A percentile compares a stretch with the other conserved stretches of the same genome.
phyloP scores from a whole-genome alignment of 2,888 invertebrate genomes.

The Dorcus hopei region DNA sequence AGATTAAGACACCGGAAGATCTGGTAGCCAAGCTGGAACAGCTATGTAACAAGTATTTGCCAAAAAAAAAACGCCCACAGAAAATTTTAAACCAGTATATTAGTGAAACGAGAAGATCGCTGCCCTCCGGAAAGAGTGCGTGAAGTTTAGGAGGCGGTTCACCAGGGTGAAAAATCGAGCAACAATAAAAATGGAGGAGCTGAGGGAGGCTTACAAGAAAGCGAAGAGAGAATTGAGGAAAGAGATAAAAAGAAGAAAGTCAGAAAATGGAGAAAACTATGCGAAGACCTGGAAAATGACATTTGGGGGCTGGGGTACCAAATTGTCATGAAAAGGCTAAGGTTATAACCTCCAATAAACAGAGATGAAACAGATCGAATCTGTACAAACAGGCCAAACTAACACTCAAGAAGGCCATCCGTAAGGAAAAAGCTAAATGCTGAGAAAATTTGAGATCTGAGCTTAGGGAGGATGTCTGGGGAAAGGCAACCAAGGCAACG shows the following conservation, averaged over 20 bases:
- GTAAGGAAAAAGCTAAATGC: too few relatives aligned
- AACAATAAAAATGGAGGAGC: neutral
- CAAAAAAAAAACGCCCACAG: neutral
- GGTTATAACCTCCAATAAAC: too few relatives aligned
- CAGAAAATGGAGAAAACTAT: neutral
- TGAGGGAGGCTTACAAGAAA: neutral
- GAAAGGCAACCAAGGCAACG: too few relatives aligned
- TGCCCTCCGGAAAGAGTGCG: neutral
- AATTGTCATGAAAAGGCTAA: too few relatives aligned
- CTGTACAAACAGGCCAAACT: too few relatives aligned
- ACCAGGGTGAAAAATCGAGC: neutral
- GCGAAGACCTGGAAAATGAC: conserved; percentile 6
- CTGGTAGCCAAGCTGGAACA: neutral
- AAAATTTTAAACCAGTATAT: neutral
- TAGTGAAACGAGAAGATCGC: neutral
- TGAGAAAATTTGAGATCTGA: too few relatives aligned
- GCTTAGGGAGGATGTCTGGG: too few relatives aligned
- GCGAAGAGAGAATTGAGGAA: neutral
- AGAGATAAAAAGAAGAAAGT: neutral
- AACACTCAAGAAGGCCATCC: too few relatives aligned
- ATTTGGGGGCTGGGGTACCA: conserved; percentile 3
- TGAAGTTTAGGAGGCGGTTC: neutral
- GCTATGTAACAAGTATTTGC: neutral
- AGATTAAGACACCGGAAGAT: neutral
- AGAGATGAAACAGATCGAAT: too few relatives aligned